Percentiles rank a stretch among this genome's conserved stretches.
Evolutionary conservation across 2,113 vertebrate species (phyloP).

Genomic region (Nibea albiflora): DNA sequence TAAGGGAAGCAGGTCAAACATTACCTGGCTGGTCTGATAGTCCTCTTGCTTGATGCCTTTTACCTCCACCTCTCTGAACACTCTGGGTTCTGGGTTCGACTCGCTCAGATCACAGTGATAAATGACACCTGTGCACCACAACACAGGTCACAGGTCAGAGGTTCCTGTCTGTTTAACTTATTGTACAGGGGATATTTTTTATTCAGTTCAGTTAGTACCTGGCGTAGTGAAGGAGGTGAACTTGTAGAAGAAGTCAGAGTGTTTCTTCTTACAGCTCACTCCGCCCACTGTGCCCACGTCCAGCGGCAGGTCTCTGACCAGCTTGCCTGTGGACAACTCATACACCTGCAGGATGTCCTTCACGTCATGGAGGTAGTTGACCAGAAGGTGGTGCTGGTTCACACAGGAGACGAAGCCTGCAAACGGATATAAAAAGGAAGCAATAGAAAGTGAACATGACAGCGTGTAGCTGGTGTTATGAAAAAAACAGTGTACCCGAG

Average conservation of each 20-base stretch:
- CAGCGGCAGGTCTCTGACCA: slow-evolving; percentile 78
- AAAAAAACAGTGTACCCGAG: background rate
- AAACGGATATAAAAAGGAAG: background rate
- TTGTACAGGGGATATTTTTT: background rate
- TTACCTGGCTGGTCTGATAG: slow-evolving; percentile 82
- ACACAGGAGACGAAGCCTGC: slow-evolving; percentile 82
- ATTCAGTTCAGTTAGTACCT: slow-evolving; percentile 49
- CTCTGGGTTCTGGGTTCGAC: slow-evolving; percentile 70
- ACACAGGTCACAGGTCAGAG: background rate
- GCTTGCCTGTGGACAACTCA: slow-evolving; percentile 65
- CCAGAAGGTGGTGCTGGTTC: slow-evolving; percentile 82
- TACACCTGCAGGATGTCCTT: slow-evolving; percentile 84
- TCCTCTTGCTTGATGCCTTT: slow-evolving; percentile 80
- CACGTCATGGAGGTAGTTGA: slow-evolving; percentile 84
- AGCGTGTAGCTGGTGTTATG: background rate
- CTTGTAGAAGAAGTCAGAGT: slow-evolving; percentile 84
- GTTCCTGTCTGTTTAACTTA: background rate
- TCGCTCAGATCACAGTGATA: slow-evolving; percentile 83
- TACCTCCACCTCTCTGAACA: slow-evolving; percentile 83
- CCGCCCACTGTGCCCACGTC: slow-evolving; percentile 81
- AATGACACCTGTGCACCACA: slow-evolving; percentile 78
- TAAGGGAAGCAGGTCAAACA: too few species aligned
- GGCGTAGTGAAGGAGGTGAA: slow-evolving; percentile 85
- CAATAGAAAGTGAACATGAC: background rate
- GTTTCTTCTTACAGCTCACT: slow-evolving; percentile 85